Conservation (phyloP, 2,113 vertebrate genomes). For the Rhea americana region DNA sequence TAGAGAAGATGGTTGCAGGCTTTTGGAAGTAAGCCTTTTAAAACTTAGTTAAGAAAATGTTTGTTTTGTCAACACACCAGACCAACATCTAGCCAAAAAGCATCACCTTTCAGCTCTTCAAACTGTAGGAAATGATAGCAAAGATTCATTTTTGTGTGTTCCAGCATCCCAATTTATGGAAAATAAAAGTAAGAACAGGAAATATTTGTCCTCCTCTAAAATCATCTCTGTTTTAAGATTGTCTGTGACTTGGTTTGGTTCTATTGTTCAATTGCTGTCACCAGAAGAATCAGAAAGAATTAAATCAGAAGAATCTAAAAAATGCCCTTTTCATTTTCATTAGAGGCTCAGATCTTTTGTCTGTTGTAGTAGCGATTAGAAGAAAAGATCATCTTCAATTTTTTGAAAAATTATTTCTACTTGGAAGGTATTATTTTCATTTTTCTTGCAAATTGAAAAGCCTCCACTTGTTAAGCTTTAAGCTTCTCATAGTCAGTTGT, state of each 20-base stretch:
- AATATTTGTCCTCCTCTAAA: not conserved
- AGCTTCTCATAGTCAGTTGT: not conserved
- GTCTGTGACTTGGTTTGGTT: not conserved
- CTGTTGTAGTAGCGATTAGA: not conserved
- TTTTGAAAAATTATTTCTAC: not conserved
- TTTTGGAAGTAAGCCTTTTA: not conserved
- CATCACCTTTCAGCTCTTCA: not conserved
- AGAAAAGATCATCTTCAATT: not conserved
- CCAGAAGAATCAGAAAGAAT: not conserved
- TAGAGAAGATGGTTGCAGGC: not conserved
- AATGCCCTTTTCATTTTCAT: not conserved
- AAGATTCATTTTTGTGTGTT: not conserved
- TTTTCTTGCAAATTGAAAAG: not conserved
- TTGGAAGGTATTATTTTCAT: not conserved
- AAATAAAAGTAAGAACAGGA: not conserved
- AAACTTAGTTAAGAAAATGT: not conserved
- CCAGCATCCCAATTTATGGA: not conserved
- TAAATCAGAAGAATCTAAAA: not conserved
- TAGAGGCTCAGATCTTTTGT: not conserved
- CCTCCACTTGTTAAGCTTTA: not conserved
- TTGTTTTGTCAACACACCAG: not conserved
- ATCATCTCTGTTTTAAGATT: not conserved
- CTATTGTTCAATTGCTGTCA: not conserved
- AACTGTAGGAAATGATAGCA: not conserved
- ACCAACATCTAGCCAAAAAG: not conserved